A percentile compares a stretch with the other conserved stretches of the same genome.
phyloP scores from a whole-genome alignment of 2,888 invertebrate species.

The Mycalesis mineus region DNA sequence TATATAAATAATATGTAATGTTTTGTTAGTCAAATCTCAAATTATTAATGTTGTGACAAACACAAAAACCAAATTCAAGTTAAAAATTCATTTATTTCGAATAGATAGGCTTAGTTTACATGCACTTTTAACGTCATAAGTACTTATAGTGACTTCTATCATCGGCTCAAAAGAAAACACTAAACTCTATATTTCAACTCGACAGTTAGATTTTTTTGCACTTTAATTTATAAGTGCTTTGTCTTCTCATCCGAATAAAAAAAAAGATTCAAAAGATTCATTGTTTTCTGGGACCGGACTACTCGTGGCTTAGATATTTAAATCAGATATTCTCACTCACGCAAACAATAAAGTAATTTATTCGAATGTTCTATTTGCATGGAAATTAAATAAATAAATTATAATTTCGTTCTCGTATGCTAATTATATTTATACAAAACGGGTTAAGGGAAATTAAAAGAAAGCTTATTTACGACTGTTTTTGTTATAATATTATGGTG shows the following conservation, averaged over 20 bases:
- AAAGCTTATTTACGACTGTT: not conserved
- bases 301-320: not conserved
- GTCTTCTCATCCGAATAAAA: not conserved
- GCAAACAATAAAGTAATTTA: conserved; percentile 13
- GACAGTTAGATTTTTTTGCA: too few relatives aligned
- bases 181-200: too few relatives aligned
- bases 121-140: too few relatives aligned
- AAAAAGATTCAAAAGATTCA: not conserved
- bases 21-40: too few relatives aligned
- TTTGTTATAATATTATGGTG: too few relatives aligned
- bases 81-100: too few relatives aligned
- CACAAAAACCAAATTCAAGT: too few relatives aligned
- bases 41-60: too few relatives aligned
- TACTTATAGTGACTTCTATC: too few relatives aligned
- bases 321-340: conserved; percentile 8
- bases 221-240: conserved; percentile 4
- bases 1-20: too few relatives aligned
- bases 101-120: too few relatives aligned
- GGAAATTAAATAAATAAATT: conserved; percentile 5
- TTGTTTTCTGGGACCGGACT: conserved; percentile 4
- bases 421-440: not conserved
- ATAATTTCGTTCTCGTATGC: conserved; percentile 1
- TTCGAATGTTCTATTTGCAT: conserved; percentile 11
- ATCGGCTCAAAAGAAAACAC: too few relatives aligned
- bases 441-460: not conserved